phyloP scores from a whole-genome alignment of 2,888 invertebrate species.

The Eupithecia tripunctaria region DNA sequence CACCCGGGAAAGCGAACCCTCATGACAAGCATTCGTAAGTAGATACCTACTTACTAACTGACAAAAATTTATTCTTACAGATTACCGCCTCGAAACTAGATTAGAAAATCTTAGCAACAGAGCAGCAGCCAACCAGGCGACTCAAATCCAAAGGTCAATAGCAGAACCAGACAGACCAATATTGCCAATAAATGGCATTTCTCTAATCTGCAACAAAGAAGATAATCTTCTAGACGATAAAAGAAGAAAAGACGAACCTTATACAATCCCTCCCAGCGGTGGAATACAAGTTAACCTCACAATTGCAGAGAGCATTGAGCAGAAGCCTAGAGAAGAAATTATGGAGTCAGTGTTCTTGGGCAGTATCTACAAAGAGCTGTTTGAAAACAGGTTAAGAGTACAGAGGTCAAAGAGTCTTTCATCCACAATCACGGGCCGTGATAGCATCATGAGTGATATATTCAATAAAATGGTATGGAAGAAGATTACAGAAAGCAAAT shows the following conservation, averaged over 20 bases:
- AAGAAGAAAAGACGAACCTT: conserved; percentile 28
- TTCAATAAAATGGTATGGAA: conserved; percentile 34
- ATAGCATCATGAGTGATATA: conserved; percentile 35
- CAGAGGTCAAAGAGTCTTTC: conserved; percentile 33
- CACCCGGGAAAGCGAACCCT: not conserved
- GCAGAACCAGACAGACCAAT: conserved; percentile 17
- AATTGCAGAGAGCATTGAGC: conserved; percentile 15
- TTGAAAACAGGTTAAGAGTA: conserved; percentile 18
- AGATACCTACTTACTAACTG: too few species aligned
- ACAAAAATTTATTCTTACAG: conserved; percentile 45
- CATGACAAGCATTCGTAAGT: not conserved
- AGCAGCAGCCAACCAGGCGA: conserved; percentile 51
- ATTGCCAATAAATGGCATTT: conserved; percentile 43
- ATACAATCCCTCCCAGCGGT: not conserved
- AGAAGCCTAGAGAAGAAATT: conserved; percentile 20
- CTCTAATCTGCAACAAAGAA: conserved; percentile 55
- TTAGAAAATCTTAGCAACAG: conserved; percentile 50
- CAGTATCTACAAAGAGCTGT: conserved; percentile 41
- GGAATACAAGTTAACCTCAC: not conserved
- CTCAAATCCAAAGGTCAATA: conserved; percentile 51
- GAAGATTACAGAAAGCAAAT: conserved; percentile 39
- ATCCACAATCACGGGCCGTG: conserved; percentile 21
- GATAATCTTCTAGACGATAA: conserved; percentile 46
- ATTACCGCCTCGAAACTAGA: conserved; percentile 58
- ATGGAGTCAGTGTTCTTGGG: conserved; percentile 40